Evolutionary conservation across 1,140 invertebrate species (phyloP).

Genomic region (Melitaea cinxia): DNA sequence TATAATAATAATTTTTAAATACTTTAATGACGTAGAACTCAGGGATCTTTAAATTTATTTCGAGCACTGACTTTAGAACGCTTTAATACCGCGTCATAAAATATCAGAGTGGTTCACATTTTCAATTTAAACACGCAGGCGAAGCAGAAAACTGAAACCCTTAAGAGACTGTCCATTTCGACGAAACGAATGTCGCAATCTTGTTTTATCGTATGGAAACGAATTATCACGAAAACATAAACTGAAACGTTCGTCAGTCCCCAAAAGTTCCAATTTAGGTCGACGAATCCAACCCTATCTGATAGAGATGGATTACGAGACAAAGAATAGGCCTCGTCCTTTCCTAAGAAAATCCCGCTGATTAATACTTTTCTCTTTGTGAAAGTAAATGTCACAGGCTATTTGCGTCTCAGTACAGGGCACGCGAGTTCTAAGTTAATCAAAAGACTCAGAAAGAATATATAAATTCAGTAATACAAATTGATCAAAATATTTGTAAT

Average conservation of each 20-base stretch:
- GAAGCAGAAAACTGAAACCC: constrained; percentile 1
- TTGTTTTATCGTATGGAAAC: constrained; percentile 49
- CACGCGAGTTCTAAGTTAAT: constrained; percentile 13
- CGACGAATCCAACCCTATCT: constrained; percentile 58
- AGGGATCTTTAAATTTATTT: no score
- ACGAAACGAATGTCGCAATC: constrained; percentile 36
- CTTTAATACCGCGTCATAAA: constrained; percentile 3
- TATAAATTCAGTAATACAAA: not conserved
- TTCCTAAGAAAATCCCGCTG: constrained; percentile 54
- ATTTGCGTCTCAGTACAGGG: constrained; percentile 14
- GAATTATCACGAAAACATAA: constrained; percentile 58
- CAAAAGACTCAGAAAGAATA: constrained; percentile 3
- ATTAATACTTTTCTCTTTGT: constrained; percentile 54
- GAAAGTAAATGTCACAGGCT: constrained; percentile 23
- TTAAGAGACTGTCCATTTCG: constrained; percentile 14
- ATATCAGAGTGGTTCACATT: constrained; percentile 3
- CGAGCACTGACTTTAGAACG: not conserved
- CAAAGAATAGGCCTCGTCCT: constrained; percentile 50
- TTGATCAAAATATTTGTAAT: not conserved
- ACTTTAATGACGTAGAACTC: no score
- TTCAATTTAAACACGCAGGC: constrained; percentile 1
- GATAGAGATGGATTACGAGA: constrained; percentile 65
- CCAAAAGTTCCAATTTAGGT: constrained; percentile 41
- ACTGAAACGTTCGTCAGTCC: constrained; percentile 51
- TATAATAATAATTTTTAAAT: no score